Base-by-base conservation (phyloP, 1,140 invertebrate species). In the Brachionus koreanus region DNA sequence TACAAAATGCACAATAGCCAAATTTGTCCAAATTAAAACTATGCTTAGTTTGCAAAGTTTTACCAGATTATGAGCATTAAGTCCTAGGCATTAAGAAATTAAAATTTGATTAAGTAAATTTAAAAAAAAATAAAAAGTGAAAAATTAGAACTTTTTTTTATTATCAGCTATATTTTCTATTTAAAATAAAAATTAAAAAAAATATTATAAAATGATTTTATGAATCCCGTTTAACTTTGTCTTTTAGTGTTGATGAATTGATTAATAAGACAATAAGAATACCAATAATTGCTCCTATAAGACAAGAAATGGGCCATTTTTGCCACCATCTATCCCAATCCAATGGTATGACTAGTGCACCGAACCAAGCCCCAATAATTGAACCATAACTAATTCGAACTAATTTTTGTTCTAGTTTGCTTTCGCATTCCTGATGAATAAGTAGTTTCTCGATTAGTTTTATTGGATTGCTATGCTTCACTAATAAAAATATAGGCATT, bases 201-300 rank as follows among this genome's bases (percentile, higher is more conserved):
- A 29, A 29, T 2, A 29, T 29, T 3, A 29, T 29, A 29, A 2
- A 29, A 1, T 29, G 29, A 29, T 0, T 94, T 94, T n/a, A 99
- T 90, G 0, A 97, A 97, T 9, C 98, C 97, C 97, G 99, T 99
- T 74, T 74, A n/a, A 46, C 19, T 46, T 74, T 74, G 4, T 74
- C 43, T 46, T 46, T 25, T 0, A 13, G 19, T 46, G 43, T 74
- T 23, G 43, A 25, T 43, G n/a, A 25, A 25, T 35, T 35, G n/a
- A 74, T 12, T 29, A 74, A 12, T 43, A 35, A 25, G 9, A 2
- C 10, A 25, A 29, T 0, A 46, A 74, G 13, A 25, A 52, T 9
- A 19, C 74, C 74, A 16, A 61, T 23, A 0, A 57, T n/a, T 16
- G 74, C 29, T 37, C 46, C 46, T 61, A 77, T 16, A 9, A 77